phyloP scores from a whole-genome alignment of 2,113 vertebrate species.

The Ochotona curzoniae region DNA sequence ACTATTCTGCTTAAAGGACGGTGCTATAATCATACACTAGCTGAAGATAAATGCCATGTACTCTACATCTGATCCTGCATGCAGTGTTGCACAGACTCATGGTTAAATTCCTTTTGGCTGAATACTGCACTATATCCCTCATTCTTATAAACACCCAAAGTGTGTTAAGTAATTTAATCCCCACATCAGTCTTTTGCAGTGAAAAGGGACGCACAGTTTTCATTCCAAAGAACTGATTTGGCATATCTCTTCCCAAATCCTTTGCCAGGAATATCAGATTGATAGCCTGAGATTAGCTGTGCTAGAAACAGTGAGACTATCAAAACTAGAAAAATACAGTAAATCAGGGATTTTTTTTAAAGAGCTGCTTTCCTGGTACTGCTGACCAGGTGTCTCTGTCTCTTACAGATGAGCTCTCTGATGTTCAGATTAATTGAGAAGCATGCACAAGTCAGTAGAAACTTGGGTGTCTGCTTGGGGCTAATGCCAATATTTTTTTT shows the following conservation, averaged over 20 bases:
- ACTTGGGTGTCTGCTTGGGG: background rate
- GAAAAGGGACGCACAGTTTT: background rate
- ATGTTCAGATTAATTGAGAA: background rate
- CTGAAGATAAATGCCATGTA: background rate
- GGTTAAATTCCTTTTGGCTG: background rate
- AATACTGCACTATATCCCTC: background rate
- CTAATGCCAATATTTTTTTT: background rate
- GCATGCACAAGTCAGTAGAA: background rate
- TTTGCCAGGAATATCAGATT: background rate
- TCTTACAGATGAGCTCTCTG: background rate
- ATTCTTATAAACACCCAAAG: background rate
- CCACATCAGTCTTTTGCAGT: background rate
- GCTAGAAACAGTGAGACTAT: background rate
- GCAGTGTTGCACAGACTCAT: background rate
- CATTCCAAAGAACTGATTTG: background rate
- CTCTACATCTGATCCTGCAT: background rate
- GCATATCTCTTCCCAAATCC: background rate
- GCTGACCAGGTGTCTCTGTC: background rate
- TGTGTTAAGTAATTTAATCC: background rate
- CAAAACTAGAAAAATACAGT: background rate
- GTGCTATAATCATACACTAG: background rate
- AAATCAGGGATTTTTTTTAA: background rate
- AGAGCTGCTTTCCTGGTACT: background rate
- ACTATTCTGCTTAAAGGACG: background rate
- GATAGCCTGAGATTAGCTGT: background rate